Evolutionary conservation across 1,140 invertebrate species (phyloP).

Genomic region (Lepidurus arcticus): DNA sequence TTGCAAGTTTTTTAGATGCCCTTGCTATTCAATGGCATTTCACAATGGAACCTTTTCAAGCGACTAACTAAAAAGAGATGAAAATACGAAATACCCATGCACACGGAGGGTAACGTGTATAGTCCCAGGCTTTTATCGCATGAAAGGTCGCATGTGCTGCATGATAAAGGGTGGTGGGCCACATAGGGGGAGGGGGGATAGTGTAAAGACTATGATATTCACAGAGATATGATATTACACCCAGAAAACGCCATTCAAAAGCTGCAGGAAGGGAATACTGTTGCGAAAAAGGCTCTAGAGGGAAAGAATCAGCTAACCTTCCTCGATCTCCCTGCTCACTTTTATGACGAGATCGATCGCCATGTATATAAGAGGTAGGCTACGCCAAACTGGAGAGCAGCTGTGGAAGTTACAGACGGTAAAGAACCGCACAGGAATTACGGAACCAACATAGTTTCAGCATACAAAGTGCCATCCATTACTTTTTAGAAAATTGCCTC

Average conservation of each 20-base stretch:
- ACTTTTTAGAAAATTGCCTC: not conserved
- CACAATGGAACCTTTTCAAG: no score
- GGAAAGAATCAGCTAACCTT: not conserved
- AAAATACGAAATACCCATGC: not conserved
- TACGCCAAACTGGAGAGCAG: slow-evolving; percentile 11
- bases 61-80: not conserved
- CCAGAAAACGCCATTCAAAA: not conserved
- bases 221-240: not conserved
- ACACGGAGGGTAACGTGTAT: not conserved
- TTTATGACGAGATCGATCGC: slow-evolving; percentile 12
- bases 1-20: no score
- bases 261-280: not conserved
- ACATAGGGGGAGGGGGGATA: not conserved
- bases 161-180: not conserved
- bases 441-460: not conserved
- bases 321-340: not conserved
- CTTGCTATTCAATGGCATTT: no score
- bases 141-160: slow-evolving; percentile 5
- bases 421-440: not conserved
- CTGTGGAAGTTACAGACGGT: not conserved
- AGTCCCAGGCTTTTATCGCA: not conserved
- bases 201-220: not conserved
- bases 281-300: not conserved
- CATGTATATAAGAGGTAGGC: not conserved
- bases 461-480: not conserved